phyloP scores from a whole-genome alignment of 2,113 vertebrate genomes.

The Osmerus eperlanus region DNA sequence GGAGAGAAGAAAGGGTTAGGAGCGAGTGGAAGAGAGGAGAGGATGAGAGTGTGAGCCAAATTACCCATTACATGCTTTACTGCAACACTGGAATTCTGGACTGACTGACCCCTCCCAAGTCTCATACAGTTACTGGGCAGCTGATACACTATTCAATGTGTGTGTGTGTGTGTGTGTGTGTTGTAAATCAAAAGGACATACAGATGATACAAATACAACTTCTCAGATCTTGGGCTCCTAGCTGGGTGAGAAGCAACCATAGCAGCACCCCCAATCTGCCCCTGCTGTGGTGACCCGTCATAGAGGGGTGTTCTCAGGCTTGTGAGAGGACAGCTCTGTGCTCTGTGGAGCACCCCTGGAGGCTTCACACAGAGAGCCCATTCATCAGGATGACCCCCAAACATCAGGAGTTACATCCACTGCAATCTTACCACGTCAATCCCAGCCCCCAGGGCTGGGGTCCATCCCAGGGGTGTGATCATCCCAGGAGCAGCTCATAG shows the following conservation, averaged over 20 bases:
- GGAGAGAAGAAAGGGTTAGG: not conserved
- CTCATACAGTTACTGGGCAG: not conserved
- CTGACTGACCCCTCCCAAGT: slow-evolving; percentile 40
- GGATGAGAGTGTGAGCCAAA: slow-evolving; percentile 39
- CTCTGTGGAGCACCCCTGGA: not conserved
- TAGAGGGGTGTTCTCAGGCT: not conserved
- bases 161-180: not conserved
- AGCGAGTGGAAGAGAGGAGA: slow-evolving; percentile 4
- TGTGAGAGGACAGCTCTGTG: slow-evolving; percentile 8
- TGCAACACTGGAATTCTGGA: slow-evolving; percentile 63
- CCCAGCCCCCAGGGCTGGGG: too few species aligned
- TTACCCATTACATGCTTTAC: slow-evolving; percentile 62
- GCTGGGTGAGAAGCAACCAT: not conserved
- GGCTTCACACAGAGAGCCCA: not conserved
- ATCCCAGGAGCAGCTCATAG: too few species aligned
- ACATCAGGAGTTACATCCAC: not conserved
- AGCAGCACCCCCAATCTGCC: not conserved
- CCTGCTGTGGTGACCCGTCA: too few species aligned
- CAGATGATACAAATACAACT: not conserved
- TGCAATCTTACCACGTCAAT: too few species aligned
- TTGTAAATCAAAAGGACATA: not conserved
- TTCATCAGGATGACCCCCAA: slow-evolving; percentile 4
- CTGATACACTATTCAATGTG: not conserved
- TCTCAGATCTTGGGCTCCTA: not conserved
- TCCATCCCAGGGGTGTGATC: too few species aligned